Percentiles rank a stretch among this genome's conserved stretches.
Evolutionary conservation across 2,888 invertebrate genomes (phyloP).

Genomic region (Oscheius sp.): DNA sequence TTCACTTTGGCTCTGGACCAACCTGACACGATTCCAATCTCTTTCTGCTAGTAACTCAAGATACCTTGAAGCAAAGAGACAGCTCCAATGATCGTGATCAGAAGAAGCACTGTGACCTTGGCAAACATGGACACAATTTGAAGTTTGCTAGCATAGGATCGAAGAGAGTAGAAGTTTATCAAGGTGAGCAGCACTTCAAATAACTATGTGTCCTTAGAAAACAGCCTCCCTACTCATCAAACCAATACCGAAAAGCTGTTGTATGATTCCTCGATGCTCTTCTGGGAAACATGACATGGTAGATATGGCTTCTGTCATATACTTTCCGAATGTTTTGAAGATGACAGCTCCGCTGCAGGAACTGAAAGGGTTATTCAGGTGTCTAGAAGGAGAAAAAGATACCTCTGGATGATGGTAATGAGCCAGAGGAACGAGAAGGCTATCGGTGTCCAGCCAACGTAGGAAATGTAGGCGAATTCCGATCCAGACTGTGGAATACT

Average conservation of each 20-base stretch:
- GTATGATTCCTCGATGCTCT: conserved; percentile 22
- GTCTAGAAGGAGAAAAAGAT: background rate
- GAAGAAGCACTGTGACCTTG: conserved; percentile 46
- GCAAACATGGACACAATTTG: conserved; percentile 53
- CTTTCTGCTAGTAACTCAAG: background rate
- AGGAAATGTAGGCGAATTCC: conserved; percentile 55
- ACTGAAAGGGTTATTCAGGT: conserved; percentile 14
- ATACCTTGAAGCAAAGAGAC: conserved; percentile 47
- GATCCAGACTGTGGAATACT: conserved; percentile 56
- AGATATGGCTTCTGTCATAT: conserved; percentile 48
- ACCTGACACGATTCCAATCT: background rate
- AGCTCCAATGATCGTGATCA: conserved; percentile 51
- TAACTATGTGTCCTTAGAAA: background rate
- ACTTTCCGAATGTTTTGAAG: conserved; percentile 53
- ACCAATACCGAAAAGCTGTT: conserved; percentile 49
- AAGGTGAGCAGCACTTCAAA: conserved; percentile 46
- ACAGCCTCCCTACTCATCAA: conserved; percentile 45
- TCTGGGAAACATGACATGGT: conserved; percentile 42
- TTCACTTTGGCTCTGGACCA: background rate
- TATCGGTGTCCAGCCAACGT: conserved; percentile 55
- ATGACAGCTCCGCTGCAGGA: conserved; percentile 53
- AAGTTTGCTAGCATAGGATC: conserved; percentile 48
- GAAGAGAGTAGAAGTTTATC: conserved; percentile 54
- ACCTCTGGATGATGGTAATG: conserved; percentile 47
- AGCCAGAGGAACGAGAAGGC: conserved; percentile 59